These are phyloP conservation scores for Umimayanthus chanpuru DNA, from an alignment of 92 coral and sea anemone genomes.

Conservation along the genomic window DNA sequence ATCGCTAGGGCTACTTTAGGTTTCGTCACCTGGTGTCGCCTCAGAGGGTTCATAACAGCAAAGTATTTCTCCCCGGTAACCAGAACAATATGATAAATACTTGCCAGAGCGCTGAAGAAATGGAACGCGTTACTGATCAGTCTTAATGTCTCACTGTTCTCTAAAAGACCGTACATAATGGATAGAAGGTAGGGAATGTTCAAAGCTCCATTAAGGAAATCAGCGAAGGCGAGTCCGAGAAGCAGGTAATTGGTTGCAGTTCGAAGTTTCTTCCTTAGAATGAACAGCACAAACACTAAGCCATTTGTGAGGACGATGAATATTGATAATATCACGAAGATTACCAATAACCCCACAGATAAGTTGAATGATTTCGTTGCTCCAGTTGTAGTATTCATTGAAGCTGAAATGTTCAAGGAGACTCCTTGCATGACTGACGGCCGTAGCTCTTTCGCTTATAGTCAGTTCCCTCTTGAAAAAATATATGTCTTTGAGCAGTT, in stretches of 20 bases:
- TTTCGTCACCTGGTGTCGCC: background rate
- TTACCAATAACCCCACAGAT: no score
- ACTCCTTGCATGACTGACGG: no score
- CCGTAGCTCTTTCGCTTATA: no score
- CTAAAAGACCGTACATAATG: background rate
- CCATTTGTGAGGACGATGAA: background rate
- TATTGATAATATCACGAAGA: background rate
- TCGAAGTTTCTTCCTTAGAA: background rate
- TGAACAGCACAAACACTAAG: background rate
- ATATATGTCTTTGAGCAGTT: no score
- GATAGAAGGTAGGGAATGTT: background rate
- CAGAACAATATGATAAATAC: background rate
- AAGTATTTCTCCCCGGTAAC: background rate
- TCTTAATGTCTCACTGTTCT: background rate
- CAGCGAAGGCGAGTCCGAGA: background rate
- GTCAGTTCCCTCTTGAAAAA: no score
- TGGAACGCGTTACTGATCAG: background rate
- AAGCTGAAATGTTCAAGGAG: no score
- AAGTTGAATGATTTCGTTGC: no score
- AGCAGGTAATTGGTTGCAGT: slow-evolving; percentile 11
- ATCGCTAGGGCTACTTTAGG: background rate
- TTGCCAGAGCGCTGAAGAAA: background rate
- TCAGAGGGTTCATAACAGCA: background rate
- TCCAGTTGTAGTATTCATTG: no score
- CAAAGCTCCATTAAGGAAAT: background rate